A percentile compares a stretch with the other conserved stretches of the same genome.
Conservation (phyloP, 2,113 vertebrate genomes). For the Siniperca knerii region DNA sequence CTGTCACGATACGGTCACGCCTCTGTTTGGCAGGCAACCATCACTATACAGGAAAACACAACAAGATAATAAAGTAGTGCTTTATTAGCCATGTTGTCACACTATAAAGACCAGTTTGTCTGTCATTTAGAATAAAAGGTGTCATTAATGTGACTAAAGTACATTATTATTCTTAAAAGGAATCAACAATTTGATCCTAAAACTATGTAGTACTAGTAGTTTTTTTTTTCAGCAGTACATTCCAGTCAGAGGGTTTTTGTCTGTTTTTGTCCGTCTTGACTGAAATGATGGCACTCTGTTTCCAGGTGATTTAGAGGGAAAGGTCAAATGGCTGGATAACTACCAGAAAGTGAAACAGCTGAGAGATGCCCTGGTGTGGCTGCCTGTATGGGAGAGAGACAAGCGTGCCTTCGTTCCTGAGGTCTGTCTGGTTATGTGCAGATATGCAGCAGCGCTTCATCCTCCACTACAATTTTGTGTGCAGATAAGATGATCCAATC, state of each 20-base stretch:
- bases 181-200: neutral
- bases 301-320: slow-evolving; percentile 93
- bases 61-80: neutral
- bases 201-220: too few species aligned
- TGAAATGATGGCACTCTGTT: slow-evolving; percentile 28
- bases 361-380: slow-evolving; percentile 91
- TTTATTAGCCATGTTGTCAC: neutral
- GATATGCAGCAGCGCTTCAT: neutral
- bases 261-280: neutral
- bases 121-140: neutral
- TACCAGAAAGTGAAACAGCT: slow-evolving; percentile 92
- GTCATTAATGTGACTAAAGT: neutral
- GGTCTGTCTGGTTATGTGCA: slow-evolving; percentile 75
- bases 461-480: neutral
- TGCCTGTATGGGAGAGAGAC: slow-evolving; percentile 92
- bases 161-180: too few species aligned
- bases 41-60: neutral
- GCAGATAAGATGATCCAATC: slow-evolving; percentile 1
- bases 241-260: neutral
- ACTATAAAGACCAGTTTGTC: neutral
- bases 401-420: slow-evolving; percentile 92
- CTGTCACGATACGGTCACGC: slow-evolving; percentile 28
- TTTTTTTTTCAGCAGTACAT: neutral
- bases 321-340: slow-evolving; percentile 95
- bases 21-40: slow-evolving; percentile 26